phyloP scores from a whole-genome alignment of 2,888 invertebrate genomes.

The Drosophila fulvimacula region DNA sequence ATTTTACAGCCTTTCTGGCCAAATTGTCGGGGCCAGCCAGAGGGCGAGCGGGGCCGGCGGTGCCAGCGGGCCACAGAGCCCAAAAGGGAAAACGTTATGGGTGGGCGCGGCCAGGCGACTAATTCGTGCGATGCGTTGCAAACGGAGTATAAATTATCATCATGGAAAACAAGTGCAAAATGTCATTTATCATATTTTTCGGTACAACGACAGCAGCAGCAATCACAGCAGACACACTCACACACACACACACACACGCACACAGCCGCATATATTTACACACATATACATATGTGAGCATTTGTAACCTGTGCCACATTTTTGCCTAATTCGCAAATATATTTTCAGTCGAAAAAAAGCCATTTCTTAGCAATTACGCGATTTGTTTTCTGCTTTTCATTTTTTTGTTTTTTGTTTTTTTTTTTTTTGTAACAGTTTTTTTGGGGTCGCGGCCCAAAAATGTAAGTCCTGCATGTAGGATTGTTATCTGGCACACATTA shows the following conservation, averaged over 20 bases:
- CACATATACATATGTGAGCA: conserved; percentile 14
- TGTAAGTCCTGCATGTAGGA: conserved; percentile 22
- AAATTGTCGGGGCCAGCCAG: conserved; percentile 39
- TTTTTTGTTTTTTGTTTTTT: neutral
- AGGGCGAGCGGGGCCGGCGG: neutral
- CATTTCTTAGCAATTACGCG: conserved; percentile 55
- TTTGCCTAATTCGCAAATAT: conserved; percentile 39
- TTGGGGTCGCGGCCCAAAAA: conserved; percentile 16
- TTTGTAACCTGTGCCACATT: conserved; percentile 22
- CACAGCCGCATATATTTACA: conserved; percentile 9
- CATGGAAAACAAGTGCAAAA: conserved; percentile 80
- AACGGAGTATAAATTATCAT: conserved; percentile 79
- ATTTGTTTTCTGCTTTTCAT: conserved; percentile 28
- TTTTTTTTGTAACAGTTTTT: conserved; percentile 36
- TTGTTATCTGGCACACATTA: conserved; percentile 64
- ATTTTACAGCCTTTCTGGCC: conserved; percentile 65
- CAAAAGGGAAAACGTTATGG: neutral
- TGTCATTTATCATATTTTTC: conserved; percentile 79
- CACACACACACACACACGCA: conserved; percentile 9
- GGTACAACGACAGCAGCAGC: conserved; percentile 53
- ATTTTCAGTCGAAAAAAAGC: conserved; percentile 29
- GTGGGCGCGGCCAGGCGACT: conserved; percentile 49
- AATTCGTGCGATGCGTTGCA: conserved; percentile 70
- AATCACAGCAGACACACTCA: conserved; percentile 49
- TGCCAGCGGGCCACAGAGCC: neutral